phyloP scores from a whole-genome alignment of 2,888 invertebrate species.

The Apamea anceps region DNA sequence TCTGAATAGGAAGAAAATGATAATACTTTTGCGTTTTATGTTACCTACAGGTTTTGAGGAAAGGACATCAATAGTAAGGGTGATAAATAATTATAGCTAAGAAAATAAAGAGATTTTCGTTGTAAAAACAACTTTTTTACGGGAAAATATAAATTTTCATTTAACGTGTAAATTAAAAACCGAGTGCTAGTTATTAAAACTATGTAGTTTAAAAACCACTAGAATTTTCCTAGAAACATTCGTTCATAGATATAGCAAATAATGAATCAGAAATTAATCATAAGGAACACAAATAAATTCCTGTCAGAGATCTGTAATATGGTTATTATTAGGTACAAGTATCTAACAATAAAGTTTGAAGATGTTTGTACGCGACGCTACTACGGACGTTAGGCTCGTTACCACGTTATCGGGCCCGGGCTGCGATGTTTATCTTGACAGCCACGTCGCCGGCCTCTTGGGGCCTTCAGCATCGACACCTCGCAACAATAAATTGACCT shows the following conservation, averaged over 20 bases:
- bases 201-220: background rate
- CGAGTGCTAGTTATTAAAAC: background rate
- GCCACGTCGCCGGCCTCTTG: constrained; percentile 82
- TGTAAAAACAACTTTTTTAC: background rate
- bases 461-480: constrained; percentile 83
- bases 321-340: background rate
- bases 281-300: background rate
- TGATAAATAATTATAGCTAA: background rate
- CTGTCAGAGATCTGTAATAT: too few species aligned
- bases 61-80: background rate
- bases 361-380: constrained; percentile 73
- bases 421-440: constrained; percentile 85
- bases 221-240: background rate
- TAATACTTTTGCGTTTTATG: background rate
- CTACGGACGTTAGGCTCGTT: constrained; percentile 84
- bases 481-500: constrained; percentile 82
- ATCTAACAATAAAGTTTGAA: constrained; percentile 55
- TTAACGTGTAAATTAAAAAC: background rate
- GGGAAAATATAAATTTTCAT: background rate
- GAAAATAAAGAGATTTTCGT: background rate
- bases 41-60: too few species aligned
- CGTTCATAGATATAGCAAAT: background rate
- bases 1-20: constrained; percentile 10
- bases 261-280: background rate
- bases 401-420: constrained; percentile 81